These are phyloP conservation scores for Porites lutea DNA, from an alignment of 64 coral and sea anemone species.

Conservation along the genomic window DNA sequence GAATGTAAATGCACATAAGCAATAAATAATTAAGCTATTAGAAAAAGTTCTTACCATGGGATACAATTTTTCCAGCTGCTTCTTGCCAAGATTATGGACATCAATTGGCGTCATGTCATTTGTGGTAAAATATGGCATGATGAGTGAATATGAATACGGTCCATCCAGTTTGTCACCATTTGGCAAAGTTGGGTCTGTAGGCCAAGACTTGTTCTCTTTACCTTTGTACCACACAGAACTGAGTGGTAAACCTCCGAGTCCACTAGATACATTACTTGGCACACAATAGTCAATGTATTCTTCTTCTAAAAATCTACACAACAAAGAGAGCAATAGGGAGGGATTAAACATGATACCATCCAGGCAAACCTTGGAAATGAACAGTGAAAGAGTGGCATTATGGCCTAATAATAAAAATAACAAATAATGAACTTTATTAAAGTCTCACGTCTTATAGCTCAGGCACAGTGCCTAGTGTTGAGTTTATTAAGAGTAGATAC, in stretches of 20 bases:
- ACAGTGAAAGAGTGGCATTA: too few relatives aligned
- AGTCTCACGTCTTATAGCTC: too few relatives aligned
- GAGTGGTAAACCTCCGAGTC: conserved; percentile 80
- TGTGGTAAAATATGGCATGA: conserved; percentile 94
- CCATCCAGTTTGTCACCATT: conserved; percentile 72
- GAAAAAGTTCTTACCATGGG: conserved; percentile 54
- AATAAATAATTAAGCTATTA: neutral
- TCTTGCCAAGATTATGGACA: conserved; percentile 69
- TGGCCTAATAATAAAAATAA: neutral
- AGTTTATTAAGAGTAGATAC: too few relatives aligned
- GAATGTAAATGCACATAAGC: neutral
- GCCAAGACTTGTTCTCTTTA: conserved; percentile 2
- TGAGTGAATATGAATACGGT: conserved; percentile 65
- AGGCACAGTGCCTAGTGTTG: too few relatives aligned
- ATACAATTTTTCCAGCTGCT: conserved; percentile 66
- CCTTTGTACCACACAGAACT: conserved; percentile 81
- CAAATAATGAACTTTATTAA: too few relatives aligned
- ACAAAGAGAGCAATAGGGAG: neutral
- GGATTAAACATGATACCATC: neutral
- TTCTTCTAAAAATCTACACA: conserved; percentile 74
- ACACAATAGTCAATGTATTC: conserved; percentile 86
- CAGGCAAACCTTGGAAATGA: neutral
- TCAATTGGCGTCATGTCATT: conserved; percentile 61
- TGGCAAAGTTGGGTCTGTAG: conserved; percentile 58
- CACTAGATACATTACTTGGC: conserved; percentile 89